Evolutionary conservation across 2,113 vertebrate species (phyloP), one percentile per base, ranked within the genome.

Genomic region (Sorex araneus): DNA sequence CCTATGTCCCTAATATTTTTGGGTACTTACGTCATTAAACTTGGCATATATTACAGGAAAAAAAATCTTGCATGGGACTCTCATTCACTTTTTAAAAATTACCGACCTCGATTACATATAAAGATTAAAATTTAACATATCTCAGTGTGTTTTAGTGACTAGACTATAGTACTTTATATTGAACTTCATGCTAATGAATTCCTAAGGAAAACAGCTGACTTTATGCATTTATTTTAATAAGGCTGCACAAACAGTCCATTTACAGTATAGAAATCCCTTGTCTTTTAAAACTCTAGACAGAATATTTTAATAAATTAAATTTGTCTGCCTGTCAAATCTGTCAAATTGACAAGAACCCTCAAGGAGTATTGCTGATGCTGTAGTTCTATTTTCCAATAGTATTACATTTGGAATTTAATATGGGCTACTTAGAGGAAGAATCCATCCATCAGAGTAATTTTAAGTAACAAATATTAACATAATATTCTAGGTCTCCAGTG

Each of bases 261-360:
- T 95, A 73, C 28, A 54, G 71, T 84, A 8, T 91, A 96, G 89
- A 95, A 95, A 54, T 9, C 40, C 84, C 87, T 91, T 93, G 95
- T 91, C 92, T 95, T 95, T 92, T 92, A 92, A 96, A 92, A 96
- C 21, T 30, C 80, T 89, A 94, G 92, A 84, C 74, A 91, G 95
- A 95, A 96, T 96, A 95, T 95, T 96, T 96, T 96, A 95, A 97
- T 97, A 95, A 96, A 96, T 97, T 95, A 94, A 92, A 95, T 95
- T 91, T 96, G 88, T 91, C 80, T 94, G 92, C 92, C 90, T 96
- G 91, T 96, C 95, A 95, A 92, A 95, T 80, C 92, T 95, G 90
- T 95, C 95, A 95, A 92, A 71, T 84, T 94, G 95, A 95, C 95
- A 96, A 93, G 93, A 86, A 15, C 60, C 77, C 84, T 91, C 73